phyloP scores from a whole-genome alignment of 1,140 invertebrate species.

The Teleopsis dalmanni region DNA sequence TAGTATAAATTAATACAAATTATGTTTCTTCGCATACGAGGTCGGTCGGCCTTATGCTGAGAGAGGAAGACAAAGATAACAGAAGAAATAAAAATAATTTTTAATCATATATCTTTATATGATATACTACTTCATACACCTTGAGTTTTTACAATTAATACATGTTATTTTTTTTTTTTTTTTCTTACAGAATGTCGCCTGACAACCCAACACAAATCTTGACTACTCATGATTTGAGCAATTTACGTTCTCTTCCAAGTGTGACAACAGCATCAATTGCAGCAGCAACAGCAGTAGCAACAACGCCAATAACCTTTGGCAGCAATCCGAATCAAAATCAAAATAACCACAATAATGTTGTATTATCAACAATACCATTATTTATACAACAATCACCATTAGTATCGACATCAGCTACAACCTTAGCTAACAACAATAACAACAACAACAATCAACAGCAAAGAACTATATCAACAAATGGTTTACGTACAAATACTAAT shows the following conservation, averaged over 20 bases:
- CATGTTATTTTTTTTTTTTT: conserved; percentile 8
- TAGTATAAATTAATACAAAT: no score
- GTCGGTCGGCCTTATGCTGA: no score
- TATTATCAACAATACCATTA: conserved; percentile 8
- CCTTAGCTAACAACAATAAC: conserved; percentile 14
- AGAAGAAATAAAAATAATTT: no score
- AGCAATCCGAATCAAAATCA: not conserved
- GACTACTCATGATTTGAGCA: conserved; percentile 29
- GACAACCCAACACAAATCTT: conserved; percentile 41
- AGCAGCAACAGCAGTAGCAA: conserved; percentile 10
- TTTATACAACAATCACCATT: no score
- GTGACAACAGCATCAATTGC: conserved; percentile 9
- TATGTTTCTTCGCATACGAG: no score
- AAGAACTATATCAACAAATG: conserved; percentile 4
- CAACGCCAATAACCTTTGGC: conserved; percentile 3
- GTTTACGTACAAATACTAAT: conserved; percentile 3
- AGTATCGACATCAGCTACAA: conserved; percentile 13
- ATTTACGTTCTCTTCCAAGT: conserved; percentile 20
- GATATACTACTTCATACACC: no score
- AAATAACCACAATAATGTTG: no score
- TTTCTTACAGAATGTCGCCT: conserved; percentile 37
- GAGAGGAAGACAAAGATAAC: no score
- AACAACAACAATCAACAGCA: conserved; percentile 11
- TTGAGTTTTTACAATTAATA: no score
- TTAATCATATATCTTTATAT: no score